phyloP scores from a whole-genome alignment of 64 coral and sea anemone species.

The Porites australiensis region DNA sequence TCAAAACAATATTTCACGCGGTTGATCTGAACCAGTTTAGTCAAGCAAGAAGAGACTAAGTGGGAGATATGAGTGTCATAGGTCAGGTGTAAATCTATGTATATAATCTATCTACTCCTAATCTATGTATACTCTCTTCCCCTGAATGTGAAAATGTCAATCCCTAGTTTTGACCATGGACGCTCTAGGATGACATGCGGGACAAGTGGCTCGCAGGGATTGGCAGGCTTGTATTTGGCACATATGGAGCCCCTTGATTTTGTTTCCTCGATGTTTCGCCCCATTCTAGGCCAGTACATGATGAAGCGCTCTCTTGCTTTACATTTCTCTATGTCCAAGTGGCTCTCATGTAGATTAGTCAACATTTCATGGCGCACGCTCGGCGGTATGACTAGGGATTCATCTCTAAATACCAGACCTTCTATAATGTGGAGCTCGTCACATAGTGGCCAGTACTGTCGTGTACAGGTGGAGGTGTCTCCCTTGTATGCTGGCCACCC shows the following conservation, averaged over 20 bases:
- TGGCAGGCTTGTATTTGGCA: conserved; percentile 43
- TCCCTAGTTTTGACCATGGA: conserved; percentile 32
- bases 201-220: conserved; percentile 23
- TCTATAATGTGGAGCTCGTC: conserved; percentile 67
- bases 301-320: conserved; percentile 41
- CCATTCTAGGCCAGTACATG: conserved; percentile 79
- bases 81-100: no score
- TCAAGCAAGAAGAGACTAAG: no score
- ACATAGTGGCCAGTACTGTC: conserved; percentile 44
- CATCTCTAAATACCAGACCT: conserved; percentile 52
- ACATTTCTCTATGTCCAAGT: conserved; percentile 71
- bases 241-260: conserved; percentile 57
- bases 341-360: conserved; percentile 53
- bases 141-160: conserved; percentile 52
- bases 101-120: no score
- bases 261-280: conserved; percentile 56
- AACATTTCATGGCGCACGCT: conserved; percentile 58
- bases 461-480: conserved; percentile 5
- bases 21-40: no score
- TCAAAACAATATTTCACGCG: no score
- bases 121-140: conserved; percentile 23
- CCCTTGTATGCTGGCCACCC: conserved; percentile 43
- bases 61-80: no score
- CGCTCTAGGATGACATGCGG: neutral
- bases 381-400: conserved; percentile 52